A percentile compares a stretch with the other conserved stretches of the same genome.
Conservation (phyloP, 2,113 vertebrate genomes). For the Oceanites oceanicus region DNA sequence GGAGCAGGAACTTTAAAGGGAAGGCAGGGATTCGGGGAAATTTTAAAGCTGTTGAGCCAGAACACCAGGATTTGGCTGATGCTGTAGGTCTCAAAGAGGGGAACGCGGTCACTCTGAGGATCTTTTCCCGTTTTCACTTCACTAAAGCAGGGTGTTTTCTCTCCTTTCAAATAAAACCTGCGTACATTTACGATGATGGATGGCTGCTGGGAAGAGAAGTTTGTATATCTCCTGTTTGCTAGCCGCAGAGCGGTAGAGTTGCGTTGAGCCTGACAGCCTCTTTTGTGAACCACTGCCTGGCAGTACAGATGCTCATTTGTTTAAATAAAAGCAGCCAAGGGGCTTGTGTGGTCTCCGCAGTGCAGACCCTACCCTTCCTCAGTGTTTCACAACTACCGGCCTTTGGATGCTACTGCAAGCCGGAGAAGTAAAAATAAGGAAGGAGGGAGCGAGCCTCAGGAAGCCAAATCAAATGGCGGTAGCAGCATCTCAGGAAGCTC, state of each 20-base stretch:
- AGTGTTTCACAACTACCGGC: not conserved
- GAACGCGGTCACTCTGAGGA: not conserved
- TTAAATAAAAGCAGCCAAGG: conserved; percentile 21
- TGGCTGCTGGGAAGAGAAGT: not conserved
- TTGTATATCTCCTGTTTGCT: not conserved
- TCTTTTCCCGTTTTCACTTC: not conserved
- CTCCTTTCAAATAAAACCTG: not conserved
- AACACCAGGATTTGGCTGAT: not conserved
- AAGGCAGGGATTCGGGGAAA: not conserved
- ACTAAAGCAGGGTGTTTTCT: not conserved
- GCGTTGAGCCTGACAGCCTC: not conserved
- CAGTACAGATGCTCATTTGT: not conserved
- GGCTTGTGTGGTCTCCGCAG: not conserved
- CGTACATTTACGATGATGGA: not conserved
- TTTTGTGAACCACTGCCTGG: not conserved
- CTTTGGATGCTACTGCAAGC: not conserved
- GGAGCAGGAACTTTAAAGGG: not conserved
- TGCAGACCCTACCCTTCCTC: not conserved
- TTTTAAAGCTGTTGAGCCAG: not conserved
- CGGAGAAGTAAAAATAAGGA: conserved; percentile 35
- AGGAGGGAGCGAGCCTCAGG: conserved; percentile 39
- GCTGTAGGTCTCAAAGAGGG: not conserved
- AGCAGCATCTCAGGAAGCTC: conserved; percentile 64
- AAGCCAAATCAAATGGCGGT: conserved; percentile 52
- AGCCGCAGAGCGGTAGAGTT: not conserved